Conservation (phyloP, 2,113 vertebrate genomes). For the Pteropus alecto region DNA sequence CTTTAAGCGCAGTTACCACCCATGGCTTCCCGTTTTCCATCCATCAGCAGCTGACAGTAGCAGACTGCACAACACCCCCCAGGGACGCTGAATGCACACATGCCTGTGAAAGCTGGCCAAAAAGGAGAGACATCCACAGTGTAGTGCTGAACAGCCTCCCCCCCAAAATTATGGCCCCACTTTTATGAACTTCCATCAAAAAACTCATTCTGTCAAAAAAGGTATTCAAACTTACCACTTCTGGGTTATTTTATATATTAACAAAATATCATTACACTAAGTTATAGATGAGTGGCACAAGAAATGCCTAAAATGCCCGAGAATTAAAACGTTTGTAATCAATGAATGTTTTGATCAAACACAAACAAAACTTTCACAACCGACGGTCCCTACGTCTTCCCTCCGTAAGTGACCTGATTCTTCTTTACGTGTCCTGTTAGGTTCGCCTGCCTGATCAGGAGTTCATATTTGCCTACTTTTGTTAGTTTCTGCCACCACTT, state of each 20-base stretch:
- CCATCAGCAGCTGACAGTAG: neutral
- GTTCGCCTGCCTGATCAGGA: neutral
- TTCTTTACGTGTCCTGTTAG: neutral
- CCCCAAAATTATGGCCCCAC: neutral
- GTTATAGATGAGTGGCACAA: neutral
- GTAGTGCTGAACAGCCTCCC: neutral
- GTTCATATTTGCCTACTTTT: neutral
- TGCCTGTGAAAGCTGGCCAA: neutral
- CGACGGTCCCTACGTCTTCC: neutral
- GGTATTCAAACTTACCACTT: neutral
- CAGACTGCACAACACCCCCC: neutral
- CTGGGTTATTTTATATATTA: neutral
- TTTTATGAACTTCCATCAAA: neutral
- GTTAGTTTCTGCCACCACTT: neutral
- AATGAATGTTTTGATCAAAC: neutral
- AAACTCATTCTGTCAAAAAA: neutral
- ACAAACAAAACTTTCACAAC: neutral
- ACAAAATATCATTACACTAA: neutral
- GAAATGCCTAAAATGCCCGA: neutral
- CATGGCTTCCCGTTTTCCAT: neutral
- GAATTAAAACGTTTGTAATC: neutral
- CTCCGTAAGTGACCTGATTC: neutral
- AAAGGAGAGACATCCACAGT: rapidly evolving
- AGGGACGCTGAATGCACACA: neutral
- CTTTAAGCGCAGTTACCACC: neutral